Evolutionary conservation across 2,888 invertebrate species (phyloP).

Genomic region (Notodonta dromedarius): DNA sequence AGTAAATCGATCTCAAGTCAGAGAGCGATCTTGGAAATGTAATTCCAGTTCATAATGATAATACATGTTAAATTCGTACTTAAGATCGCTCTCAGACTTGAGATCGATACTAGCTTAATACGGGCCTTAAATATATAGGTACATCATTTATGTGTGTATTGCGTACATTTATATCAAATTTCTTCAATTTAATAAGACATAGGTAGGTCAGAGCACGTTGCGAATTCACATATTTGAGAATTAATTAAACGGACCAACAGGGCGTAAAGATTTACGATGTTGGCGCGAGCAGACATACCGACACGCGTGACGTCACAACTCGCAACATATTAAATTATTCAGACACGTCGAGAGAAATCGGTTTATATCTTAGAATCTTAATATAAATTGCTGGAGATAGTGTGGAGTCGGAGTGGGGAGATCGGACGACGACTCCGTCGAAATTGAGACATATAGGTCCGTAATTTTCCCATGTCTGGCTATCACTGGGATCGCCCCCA

Average conservation of each 20-base stretch:
- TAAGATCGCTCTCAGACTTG: too few relatives aligned
- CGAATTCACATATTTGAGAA: constrained; percentile 66
- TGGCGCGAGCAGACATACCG: constrained; percentile 55
- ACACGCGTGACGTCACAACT: constrained; percentile 70
- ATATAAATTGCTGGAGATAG: constrained; percentile 4
- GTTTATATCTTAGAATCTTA: constrained; percentile 11
- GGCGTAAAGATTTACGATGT: constrained; percentile 72
- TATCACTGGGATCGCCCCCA: too few relatives aligned
- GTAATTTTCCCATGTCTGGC: too few relatives aligned
- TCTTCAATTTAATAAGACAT: constrained; percentile 6
- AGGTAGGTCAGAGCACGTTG: constrained; percentile 38
- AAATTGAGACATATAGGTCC: not conserved
- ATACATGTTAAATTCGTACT: too few relatives aligned
- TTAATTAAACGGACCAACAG: constrained; percentile 80
- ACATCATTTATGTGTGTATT: not conserved
- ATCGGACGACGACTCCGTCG: not conserved
- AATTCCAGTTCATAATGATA: too few relatives aligned
- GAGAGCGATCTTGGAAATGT: too few relatives aligned
- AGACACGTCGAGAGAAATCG: constrained; percentile 42
- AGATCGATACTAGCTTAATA: too few relatives aligned
- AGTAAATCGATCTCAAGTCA: too few relatives aligned
- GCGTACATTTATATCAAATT: not conserved
- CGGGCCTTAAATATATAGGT: not conserved
- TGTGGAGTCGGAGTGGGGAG: not conserved
- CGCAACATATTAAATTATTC: constrained; percentile 69